Evolutionary conservation across 2,113 vertebrate species (phyloP).

Genomic region (Plecturocebus donacophilus): DNA sequence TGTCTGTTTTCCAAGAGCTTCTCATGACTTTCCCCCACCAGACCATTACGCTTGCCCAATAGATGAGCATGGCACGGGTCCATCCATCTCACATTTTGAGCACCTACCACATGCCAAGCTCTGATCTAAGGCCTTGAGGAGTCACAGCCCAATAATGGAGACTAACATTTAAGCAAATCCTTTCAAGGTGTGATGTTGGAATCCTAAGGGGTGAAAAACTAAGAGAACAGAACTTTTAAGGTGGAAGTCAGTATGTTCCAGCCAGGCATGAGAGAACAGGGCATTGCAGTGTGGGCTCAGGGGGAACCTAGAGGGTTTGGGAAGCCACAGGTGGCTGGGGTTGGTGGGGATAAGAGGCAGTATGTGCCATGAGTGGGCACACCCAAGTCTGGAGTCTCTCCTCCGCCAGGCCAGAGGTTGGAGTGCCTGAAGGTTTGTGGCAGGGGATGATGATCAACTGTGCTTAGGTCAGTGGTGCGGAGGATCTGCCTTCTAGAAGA

Average conservation of each 20-base stretch:
- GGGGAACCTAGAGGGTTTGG: neutral
- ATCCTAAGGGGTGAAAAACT: neutral
- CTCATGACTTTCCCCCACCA: neutral
- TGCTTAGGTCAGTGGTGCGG: neutral
- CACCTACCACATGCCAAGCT: neutral
- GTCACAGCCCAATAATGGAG: neutral
- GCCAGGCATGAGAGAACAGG: neutral
- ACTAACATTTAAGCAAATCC: neutral
- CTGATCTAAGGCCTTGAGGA: neutral
- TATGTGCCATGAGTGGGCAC: accelerated
- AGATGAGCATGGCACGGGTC: neutral
- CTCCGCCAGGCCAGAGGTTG: neutral
- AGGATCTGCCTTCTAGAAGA: neutral
- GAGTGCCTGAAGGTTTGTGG: neutral
- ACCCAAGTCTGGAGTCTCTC: neutral
- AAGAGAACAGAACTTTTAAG: neutral
- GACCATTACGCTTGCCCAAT: neutral
- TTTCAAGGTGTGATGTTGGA: neutral
- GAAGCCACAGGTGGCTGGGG: neutral
- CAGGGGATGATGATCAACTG: too few relatives aligned
- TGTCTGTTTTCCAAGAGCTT: neutral
- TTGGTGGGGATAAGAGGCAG: neutral
- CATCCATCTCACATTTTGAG: neutral
- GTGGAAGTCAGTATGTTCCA: neutral
- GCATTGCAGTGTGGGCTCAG: accelerated